phyloP scores from a whole-genome alignment of 1,140 invertebrate genomes.

The Diorhabda carinulata region DNA sequence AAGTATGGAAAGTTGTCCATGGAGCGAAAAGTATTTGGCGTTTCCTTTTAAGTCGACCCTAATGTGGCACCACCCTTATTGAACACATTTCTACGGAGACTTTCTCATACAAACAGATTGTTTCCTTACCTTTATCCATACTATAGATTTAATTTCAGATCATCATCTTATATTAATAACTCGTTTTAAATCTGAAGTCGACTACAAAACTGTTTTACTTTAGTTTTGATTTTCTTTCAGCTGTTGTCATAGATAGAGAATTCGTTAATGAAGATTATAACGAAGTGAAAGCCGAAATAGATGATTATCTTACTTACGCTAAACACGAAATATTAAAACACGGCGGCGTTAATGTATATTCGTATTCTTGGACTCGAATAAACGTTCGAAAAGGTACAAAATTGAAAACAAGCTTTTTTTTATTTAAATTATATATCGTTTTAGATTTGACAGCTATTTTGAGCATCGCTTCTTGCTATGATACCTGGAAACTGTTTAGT shows the following conservation, averaged over 20 bases:
- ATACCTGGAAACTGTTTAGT: conserved; percentile 65
- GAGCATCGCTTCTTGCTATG: conserved; percentile 63
- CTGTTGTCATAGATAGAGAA: conserved; percentile 59
- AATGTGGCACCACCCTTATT: no score
- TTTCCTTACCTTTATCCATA: no score
- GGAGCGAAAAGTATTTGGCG: no score
- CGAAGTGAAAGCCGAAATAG: conserved; percentile 53
- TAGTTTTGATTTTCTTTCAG: conserved; percentile 43
- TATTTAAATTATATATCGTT: no score
- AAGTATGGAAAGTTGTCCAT: no score
- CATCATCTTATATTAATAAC: no score
- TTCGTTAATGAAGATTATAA: conserved; percentile 58
- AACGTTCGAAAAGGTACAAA: conserved; percentile 60
- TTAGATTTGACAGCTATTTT: conserved; percentile 66
- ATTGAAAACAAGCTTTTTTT: neutral
- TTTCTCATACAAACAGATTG: no score
- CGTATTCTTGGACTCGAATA: conserved; percentile 61
- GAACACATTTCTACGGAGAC: no score
- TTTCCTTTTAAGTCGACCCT: no score
- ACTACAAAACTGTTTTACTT: no score
- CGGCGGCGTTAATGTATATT: conserved; percentile 59
- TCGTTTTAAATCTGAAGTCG: no score
- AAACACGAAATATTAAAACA: conserved; percentile 58
- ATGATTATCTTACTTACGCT: conserved; percentile 57
- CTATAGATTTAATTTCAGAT: no score